Percentiles rank a stretch among this genome's conserved stretches.
phyloP scores from a whole-genome alignment of 2,113 vertebrate genomes.

The Physeter macrocephalus region DNA sequence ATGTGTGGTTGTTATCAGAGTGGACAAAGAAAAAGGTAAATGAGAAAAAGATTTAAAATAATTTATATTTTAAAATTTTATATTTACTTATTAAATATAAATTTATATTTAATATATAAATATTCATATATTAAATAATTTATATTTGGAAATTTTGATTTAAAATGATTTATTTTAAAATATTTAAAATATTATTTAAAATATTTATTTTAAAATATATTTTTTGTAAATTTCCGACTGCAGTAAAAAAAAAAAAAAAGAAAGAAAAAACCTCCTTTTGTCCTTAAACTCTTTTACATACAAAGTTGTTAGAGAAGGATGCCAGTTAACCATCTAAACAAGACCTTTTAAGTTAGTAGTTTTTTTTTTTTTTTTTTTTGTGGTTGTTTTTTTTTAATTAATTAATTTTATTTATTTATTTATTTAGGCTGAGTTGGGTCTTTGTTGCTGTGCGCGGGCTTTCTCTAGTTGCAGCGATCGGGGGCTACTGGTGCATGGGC shows the following conservation, averaged over 20 bases:
- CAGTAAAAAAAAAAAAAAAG: neutral
- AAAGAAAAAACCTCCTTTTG: neutral
- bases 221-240: neutral
- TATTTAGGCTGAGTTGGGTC: too few relatives aligned
- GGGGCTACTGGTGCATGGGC: too few relatives aligned
- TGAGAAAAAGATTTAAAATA: neutral
- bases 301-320: slow-evolving; percentile 18
- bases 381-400: too few relatives aligned
- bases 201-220: neutral
- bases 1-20: slow-evolving; percentile 97
- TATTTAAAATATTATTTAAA: slow-evolving; percentile 26
- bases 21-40: slow-evolving; percentile 98
- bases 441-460: too few relatives aligned
- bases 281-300: neutral
- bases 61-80: neutral
- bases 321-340: neutral
- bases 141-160: neutral
- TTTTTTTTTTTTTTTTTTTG: too few relatives aligned
- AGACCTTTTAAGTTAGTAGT: neutral
- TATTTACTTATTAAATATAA: neutral
- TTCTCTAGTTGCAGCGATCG: too few relatives aligned
- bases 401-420: too few relatives aligned
- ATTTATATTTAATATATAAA: neutral
- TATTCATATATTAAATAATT: neutral
- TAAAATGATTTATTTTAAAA: slow-evolving; percentile 1